phyloP scores from a whole-genome alignment of 2,888 invertebrate genomes.

The Erynnis tages region DNA sequence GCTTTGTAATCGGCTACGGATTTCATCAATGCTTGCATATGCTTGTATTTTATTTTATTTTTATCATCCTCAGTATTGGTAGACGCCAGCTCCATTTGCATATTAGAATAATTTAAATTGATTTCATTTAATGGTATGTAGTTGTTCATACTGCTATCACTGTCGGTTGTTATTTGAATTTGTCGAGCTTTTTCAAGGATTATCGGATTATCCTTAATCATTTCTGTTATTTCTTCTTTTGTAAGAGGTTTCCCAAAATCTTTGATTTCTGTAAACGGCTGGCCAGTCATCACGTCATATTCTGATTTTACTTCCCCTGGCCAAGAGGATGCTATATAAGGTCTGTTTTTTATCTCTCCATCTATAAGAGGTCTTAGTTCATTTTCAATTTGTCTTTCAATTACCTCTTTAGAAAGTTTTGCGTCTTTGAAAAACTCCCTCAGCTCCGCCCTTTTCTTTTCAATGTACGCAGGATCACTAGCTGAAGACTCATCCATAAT shows the following conservation, averaged over 20 bases:
- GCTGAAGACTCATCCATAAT: constrained; percentile 43
- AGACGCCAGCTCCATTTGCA: constrained; percentile 53
- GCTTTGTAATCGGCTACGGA: constrained; percentile 49
- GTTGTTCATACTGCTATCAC: constrained; percentile 41
- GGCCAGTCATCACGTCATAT: constrained; percentile 72
- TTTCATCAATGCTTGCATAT: constrained; percentile 60
- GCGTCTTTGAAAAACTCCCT: constrained; percentile 59
- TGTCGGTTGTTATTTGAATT: constrained; percentile 60
- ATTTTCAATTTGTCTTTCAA: constrained; percentile 65
- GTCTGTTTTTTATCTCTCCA: constrained; percentile 35
- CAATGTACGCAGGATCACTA: constrained; percentile 46
- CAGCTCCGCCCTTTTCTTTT: constrained; percentile 59
- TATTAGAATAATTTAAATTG: constrained; percentile 51
- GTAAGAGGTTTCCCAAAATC: constrained; percentile 57
- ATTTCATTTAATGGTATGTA: constrained; percentile 59
- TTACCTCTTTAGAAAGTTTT: constrained; percentile 52
- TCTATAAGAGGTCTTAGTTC: constrained; percentile 56
- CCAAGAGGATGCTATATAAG: constrained; percentile 64
- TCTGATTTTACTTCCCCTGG: constrained; percentile 60
- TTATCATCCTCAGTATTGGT: constrained; percentile 46
- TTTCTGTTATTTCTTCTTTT: constrained; percentile 54
- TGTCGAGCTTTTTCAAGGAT: constrained; percentile 67
- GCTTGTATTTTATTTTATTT: constrained; percentile 57
- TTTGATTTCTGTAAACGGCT: constrained; percentile 65
- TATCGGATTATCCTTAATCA: constrained; percentile 59